phyloP scores from a whole-genome alignment of 2,113 vertebrate genomes.

The Lichenostomus cassidix region DNA sequence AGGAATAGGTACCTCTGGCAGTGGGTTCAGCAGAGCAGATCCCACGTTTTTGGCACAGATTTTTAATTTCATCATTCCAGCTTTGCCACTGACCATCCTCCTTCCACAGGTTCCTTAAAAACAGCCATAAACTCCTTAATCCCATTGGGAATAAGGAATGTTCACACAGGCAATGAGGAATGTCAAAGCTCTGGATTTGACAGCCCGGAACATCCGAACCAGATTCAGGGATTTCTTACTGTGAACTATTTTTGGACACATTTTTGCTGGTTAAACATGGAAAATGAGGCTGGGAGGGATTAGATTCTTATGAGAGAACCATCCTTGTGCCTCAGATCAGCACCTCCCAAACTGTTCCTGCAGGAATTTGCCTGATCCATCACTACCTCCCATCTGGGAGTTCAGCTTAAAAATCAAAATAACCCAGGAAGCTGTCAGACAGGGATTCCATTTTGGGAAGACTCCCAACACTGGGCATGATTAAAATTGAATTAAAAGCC shows the following conservation, averaged over 20 bases:
- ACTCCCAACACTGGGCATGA: background rate
- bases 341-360: background rate
- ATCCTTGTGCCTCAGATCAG: background rate
- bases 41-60: too few relatives aligned
- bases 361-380: background rate
- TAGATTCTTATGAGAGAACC: background rate
- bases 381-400: background rate
- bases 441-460: background rate
- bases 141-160: accelerated
- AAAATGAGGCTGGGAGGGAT: background rate
- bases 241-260: background rate
- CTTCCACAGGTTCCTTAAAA: background rate
- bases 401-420: background rate
- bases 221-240: background rate
- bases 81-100: background rate
- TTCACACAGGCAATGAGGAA: background rate
- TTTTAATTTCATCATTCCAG: background rate
- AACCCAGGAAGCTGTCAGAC: background rate
- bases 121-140: background rate
- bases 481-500: background rate
- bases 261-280: background rate
- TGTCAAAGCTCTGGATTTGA: background rate
- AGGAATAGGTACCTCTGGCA: background rate
- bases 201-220: accelerated
- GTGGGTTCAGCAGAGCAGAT: background rate